These are phyloP conservation scores for Megaustenia siamemsis DNA, from an alignment of 2,888 invertebrate species.

Conservation along the genomic window DNA sequence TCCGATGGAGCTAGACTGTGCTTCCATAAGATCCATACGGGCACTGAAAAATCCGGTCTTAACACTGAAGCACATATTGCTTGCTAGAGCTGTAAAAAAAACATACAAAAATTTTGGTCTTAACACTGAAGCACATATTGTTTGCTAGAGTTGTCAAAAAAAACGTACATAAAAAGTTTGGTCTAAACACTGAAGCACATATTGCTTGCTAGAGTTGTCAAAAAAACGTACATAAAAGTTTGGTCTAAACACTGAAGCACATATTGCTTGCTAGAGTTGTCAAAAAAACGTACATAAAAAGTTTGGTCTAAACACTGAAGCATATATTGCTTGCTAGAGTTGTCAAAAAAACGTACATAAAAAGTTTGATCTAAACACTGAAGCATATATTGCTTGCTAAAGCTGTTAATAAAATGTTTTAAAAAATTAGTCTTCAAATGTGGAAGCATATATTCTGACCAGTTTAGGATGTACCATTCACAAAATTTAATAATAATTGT, in stretches of 20 bases:
- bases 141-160: slow-evolving; percentile 72
- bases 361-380: slow-evolving; percentile 74
- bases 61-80: slow-evolving; percentile 76
- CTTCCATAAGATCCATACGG: slow-evolving; percentile 77
- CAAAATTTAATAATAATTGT: too few species aligned
- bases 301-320: slow-evolving; percentile 75
- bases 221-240: background rate
- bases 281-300: slow-evolving; percentile 60
- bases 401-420: slow-evolving; percentile 61
- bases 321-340: slow-evolving; percentile 77
- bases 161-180: slow-evolving; percentile 68
- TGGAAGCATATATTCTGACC: slow-evolving; percentile 78
- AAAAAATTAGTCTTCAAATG: slow-evolving; percentile 75
- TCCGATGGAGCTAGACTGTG: slow-evolving; percentile 76
- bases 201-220: slow-evolving; percentile 76
- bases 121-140: slow-evolving; percentile 76
- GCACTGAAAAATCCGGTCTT: slow-evolving; percentile 75
- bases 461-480: too few species aligned
- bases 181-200: slow-evolving; percentile 75
- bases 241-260: slow-evolving; percentile 75
- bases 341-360: slow-evolving; percentile 52
- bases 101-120: slow-evolving; percentile 60
- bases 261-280: slow-evolving; percentile 77
- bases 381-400: slow-evolving; percentile 77
- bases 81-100: slow-evolving; percentile 72